These are phyloP conservation scores for Ormyrus thymus DNA, from an alignment of 2,888 invertebrate genomes.

Conservation along the genomic window DNA sequence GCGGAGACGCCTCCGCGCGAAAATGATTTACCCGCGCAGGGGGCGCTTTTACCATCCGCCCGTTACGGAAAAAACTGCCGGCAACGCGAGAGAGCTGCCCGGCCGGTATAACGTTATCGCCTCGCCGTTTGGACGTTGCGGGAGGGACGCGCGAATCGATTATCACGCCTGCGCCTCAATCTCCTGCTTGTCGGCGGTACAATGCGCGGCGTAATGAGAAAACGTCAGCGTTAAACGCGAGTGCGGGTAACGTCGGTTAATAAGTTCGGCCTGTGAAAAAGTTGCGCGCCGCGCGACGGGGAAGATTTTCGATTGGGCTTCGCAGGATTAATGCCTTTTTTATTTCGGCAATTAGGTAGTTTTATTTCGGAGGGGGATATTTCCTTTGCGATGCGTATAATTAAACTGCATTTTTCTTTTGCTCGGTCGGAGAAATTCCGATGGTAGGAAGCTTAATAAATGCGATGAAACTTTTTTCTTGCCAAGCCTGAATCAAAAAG, in stretches of 20 bases:
- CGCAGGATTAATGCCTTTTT: too few species aligned
- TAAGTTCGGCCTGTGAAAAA: too few species aligned
- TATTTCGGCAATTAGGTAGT: background rate
- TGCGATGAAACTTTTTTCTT: conserved; percentile 6
- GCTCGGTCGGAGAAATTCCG: background rate
- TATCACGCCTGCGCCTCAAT: background rate
- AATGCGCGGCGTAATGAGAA: too few species aligned
- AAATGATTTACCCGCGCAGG: background rate
- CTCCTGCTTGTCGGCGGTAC: too few species aligned
- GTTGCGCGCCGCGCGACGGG: too few species aligned
- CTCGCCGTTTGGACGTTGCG: too few species aligned
- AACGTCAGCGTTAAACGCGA: too few species aligned
- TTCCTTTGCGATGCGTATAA: background rate
- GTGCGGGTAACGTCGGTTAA: too few species aligned
- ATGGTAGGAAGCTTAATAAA: conserved; percentile 2
- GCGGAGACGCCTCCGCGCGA: too few species aligned
- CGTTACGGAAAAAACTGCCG: background rate
- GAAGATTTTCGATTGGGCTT: too few species aligned
- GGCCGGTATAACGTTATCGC: conserved; percentile 13
- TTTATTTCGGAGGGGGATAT: background rate
- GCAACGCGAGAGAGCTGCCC: background rate
- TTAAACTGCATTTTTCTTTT: background rate
- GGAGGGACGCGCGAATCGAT: conserved; percentile 25
- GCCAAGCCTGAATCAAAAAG: background rate
- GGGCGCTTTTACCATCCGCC: conserved; percentile 34